A percentile compares a stretch with the other conserved stretches of the same genome.
These are phyloP conservation scores for Anniella stebbinsi DNA, from an alignment of 2,797 vertebrate genomes.

Conservation along the genomic window DNA sequence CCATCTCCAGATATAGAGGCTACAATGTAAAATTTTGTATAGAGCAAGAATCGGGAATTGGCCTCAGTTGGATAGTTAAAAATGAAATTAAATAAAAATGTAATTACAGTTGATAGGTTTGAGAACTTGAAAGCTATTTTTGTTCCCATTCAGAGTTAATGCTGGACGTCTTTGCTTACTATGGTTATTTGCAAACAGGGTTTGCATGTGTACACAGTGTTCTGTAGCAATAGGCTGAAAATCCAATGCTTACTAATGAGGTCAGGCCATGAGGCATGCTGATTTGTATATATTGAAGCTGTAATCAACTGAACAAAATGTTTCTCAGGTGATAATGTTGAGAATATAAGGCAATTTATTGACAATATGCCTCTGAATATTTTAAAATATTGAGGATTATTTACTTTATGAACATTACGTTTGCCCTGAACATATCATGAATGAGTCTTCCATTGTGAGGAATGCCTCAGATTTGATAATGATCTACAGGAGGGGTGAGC, in stretches of 20 bases:
- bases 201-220: background rate
- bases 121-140: background rate
- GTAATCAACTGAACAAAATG: constrained; percentile 31
- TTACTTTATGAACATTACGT: background rate
- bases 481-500: background rate
- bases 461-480: background rate
- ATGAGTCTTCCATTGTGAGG: background rate
- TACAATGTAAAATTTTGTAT: background rate
- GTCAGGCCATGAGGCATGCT: background rate
- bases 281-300: constrained; percentile 37
- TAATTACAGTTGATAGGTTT: constrained; percentile 18
- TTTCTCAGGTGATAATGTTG: constrained; percentile 21
- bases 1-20: background rate
- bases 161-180: constrained; percentile 3
- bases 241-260: constrained; percentile 42
- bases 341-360: constrained; percentile 21
- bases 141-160: constrained; percentile 22
- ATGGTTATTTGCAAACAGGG: constrained; percentile 4
- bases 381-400: background rate
- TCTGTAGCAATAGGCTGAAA: constrained; percentile 50
- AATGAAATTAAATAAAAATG: background rate
- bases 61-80: constrained; percentile 9
- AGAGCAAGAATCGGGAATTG: constrained; percentile 32
- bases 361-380: background rate
- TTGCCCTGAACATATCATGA: background rate